These are phyloP conservation scores for Pseudorhiza aurosa DNA, from an alignment of 30 jellyfish, hydroid and myxozoan species.

Conservation along the genomic window DNA sequence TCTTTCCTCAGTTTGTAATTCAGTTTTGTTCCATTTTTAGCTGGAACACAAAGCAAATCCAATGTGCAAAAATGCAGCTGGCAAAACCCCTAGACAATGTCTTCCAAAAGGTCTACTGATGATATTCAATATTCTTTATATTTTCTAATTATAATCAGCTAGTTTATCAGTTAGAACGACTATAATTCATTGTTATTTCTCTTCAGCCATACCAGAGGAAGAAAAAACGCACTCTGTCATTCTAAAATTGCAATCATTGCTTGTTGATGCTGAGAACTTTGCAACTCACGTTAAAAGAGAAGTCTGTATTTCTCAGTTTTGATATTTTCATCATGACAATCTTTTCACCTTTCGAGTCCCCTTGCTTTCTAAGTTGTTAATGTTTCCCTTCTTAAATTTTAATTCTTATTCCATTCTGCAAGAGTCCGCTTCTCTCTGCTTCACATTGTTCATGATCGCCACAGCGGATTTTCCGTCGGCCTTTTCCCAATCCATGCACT, in stretches of 20 bases:
- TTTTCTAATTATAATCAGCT: not conserved
- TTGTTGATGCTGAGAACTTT: constrained; percentile 34
- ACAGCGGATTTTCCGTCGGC: not conserved
- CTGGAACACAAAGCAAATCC: constrained; percentile 70
- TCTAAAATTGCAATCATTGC: constrained; percentile 15
- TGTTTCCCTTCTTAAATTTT: not conserved
- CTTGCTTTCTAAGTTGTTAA: not conserved
- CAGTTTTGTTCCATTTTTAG: constrained; percentile 21
- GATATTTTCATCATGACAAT: not conserved
- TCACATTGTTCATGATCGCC: not conserved
- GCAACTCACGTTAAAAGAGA: not conserved
- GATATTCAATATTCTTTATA: not conserved
- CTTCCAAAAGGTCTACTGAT: constrained; percentile 54
- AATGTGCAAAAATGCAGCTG: constrained; percentile 26
- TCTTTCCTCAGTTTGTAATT: too few species aligned
- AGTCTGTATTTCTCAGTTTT: not conserved
- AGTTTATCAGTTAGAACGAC: not conserved
- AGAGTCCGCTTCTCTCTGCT: not conserved
- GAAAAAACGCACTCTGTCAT: not conserved
- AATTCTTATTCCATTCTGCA: not conserved
- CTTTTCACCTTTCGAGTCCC: not conserved
- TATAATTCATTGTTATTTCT: too few species aligned
- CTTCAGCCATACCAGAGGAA: too few species aligned
- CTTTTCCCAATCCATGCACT: not conserved
- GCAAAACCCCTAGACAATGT: constrained; percentile 64